Evolutionary conservation across 2,113 vertebrate species (phyloP).

Genomic region (Hippocampus zosterae): DNA sequence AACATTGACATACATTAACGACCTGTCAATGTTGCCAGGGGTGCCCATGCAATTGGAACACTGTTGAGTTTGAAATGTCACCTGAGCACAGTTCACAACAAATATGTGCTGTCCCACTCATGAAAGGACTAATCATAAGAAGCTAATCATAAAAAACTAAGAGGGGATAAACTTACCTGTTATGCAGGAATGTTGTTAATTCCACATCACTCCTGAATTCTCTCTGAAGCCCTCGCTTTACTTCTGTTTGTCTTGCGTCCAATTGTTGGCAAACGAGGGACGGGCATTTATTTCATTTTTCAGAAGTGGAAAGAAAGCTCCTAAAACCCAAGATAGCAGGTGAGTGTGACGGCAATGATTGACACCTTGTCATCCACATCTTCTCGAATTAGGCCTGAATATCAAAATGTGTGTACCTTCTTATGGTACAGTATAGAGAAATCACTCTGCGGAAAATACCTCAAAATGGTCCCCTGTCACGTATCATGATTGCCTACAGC

Average conservation of each 20-base stretch:
- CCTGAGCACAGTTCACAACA: not conserved
- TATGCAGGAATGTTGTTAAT: not conserved
- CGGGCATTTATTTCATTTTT: no score
- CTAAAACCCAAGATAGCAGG: not conserved
- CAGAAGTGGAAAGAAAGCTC: no score
- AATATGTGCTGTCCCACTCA: not conserved
- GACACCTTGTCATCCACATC: no score
- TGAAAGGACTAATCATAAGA: constrained; percentile 19
- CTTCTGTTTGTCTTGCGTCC: no score
- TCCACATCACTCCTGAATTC: no score
- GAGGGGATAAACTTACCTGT: not conserved
- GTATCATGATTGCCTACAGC: constrained; percentile 11
- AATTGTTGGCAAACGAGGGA: not conserved
- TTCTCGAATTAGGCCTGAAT: not conserved
- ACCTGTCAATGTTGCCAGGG: no score
- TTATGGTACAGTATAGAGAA: not conserved
- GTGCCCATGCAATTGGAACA: no score
- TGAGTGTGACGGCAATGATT: no score
- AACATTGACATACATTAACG: no score
- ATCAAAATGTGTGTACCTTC: not conserved
- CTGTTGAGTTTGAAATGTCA: not conserved
- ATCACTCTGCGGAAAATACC: not conserved
- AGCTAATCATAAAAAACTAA: no score
- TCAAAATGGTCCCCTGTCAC: constrained; percentile 7
- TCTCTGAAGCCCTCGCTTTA: no score